Evolutionary conservation across 2,113 vertebrate species (phyloP).

Genomic region (Numenius arquata): DNA sequence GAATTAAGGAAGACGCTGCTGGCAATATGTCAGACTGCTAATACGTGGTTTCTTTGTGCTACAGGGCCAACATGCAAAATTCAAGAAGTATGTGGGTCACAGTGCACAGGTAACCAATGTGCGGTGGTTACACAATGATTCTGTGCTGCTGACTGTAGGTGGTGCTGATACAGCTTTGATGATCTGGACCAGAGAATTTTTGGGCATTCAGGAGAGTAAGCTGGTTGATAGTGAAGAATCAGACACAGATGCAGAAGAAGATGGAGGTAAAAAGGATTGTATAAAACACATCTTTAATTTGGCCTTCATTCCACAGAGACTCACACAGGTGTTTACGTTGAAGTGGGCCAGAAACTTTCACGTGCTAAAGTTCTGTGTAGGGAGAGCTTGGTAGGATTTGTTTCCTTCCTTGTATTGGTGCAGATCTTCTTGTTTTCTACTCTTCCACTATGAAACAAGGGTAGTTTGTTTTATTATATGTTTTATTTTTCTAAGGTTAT

Average conservation of each 20-base stretch:
- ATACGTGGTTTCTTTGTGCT: background rate
- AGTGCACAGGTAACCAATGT: slow-evolving; percentile 94
- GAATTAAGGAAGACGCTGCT: background rate
- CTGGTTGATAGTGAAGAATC: slow-evolving; percentile 95
- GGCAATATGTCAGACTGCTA: background rate
- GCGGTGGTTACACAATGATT: slow-evolving; percentile 92
- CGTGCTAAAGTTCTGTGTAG: background rate
- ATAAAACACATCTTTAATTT: background rate
- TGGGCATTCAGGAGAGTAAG: slow-evolving; percentile 87
- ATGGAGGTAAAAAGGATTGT: slow-evolving; percentile 83
- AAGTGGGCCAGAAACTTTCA: background rate
- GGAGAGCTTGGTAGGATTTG: background rate
- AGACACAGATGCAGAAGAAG: slow-evolving; percentile 91
- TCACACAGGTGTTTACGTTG: accelerated
- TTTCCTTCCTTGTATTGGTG: background rate
- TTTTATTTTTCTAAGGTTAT: slow-evolving; percentile 81
- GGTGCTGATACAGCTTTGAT: slow-evolving; percentile 93
- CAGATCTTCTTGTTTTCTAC: background rate
- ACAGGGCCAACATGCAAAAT: slow-evolving; percentile 90
- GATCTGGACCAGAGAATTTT: slow-evolving; percentile 93
- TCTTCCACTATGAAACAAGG: background rate
- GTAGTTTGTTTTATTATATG: background rate
- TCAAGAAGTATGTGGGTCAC: slow-evolving; percentile 95
- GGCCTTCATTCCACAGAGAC: background rate
- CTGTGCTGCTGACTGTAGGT: slow-evolving; percentile 89